Conservation (phyloP, 2,888 invertebrate species). For the Drosophila suboccidentalis region DNA sequence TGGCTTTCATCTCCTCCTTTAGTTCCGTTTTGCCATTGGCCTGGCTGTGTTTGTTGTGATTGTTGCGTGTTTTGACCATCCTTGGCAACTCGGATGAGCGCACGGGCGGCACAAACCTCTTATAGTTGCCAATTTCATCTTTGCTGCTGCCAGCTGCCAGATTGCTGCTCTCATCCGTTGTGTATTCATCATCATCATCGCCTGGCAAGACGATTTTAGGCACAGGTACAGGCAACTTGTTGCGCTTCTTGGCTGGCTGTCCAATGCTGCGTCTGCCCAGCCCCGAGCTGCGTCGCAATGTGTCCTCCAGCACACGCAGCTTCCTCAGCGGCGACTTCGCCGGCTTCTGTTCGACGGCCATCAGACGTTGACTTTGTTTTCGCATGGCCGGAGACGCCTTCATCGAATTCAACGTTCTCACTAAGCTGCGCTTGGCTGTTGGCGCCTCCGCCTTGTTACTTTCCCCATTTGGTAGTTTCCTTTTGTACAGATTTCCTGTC, state of each 20-base stretch:
- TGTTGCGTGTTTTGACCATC: background rate
- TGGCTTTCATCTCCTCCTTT: background rate
- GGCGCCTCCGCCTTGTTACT: slow-evolving; percentile 49
- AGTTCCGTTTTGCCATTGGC: background rate
- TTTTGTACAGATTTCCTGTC: slow-evolving; percentile 69
- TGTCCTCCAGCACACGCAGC: slow-evolving; percentile 74
- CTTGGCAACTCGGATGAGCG: slow-evolving; percentile 56
- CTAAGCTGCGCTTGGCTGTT: slow-evolving; percentile 81
- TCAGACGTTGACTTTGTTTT: slow-evolving; percentile 29
- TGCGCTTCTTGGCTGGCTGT: slow-evolving; percentile 67
- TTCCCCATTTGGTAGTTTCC: slow-evolving; percentile 52
- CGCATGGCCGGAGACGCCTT: slow-evolving; percentile 49
- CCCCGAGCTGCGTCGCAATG: slow-evolving; percentile 74
- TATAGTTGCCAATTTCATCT: slow-evolving; percentile 37
- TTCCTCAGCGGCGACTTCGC: slow-evolving; percentile 73
- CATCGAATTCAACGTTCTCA: slow-evolving; percentile 72
- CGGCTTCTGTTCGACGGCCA: slow-evolving; percentile 15
- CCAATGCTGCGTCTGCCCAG: slow-evolving; percentile 66
- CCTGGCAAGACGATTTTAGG: background rate
- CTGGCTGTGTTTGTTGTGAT: background rate
- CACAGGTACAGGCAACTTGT: slow-evolving; percentile 48
- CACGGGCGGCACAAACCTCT: slow-evolving; percentile 35
- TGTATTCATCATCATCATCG: slow-evolving; percentile 47
- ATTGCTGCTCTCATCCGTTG: slow-evolving; percentile 43
- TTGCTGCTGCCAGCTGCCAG: slow-evolving; percentile 5